Evolutionary conservation across 1,140 invertebrate genomes (phyloP).

Genomic region (Ylistrum balloti): DNA sequence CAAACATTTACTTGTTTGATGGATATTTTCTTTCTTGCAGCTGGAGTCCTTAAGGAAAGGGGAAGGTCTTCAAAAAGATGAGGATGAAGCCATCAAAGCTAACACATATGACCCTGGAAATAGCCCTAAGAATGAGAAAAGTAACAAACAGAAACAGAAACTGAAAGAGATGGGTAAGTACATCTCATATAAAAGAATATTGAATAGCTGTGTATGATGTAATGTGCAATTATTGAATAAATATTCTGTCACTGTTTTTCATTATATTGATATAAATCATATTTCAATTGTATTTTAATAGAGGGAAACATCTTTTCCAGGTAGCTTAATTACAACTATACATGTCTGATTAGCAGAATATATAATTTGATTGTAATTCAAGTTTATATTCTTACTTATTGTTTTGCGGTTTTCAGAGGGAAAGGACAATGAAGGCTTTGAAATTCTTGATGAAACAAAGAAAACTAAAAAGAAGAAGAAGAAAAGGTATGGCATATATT

Average conservation of each 20-base stretch:
- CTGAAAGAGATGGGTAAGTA: conserved; percentile 51
- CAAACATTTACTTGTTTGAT: too few relatives aligned
- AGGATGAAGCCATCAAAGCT: conserved; percentile 74
- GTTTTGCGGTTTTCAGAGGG: conserved; percentile 57
- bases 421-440: conserved; percentile 66
- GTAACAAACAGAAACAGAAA: conserved; percentile 78
- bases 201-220: too few relatives aligned
- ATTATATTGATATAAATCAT: too few relatives aligned
- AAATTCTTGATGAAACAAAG: conserved; percentile 68
- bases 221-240: too few relatives aligned
- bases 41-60: conserved; percentile 76
- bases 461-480: conserved; percentile 71
- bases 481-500: conserved; percentile 48
- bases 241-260: too few relatives aligned
- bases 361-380: neutral
- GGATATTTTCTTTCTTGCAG: conserved; percentile 59
- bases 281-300: too few relatives aligned
- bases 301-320: too few relatives aligned
- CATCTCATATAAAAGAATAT: too few relatives aligned
- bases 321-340: too few relatives aligned
- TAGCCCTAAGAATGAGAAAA: conserved; percentile 77
- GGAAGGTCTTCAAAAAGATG: conserved; percentile 77
- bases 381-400: neutral
- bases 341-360: too few relatives aligned
- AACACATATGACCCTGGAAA: conserved; percentile 79